Percentiles rank a stretch among this genome's conserved stretches.
Evolutionary conservation across 2,797 vertebrate species (phyloP).

Genomic region (Pelodytes ibericus): DNA sequence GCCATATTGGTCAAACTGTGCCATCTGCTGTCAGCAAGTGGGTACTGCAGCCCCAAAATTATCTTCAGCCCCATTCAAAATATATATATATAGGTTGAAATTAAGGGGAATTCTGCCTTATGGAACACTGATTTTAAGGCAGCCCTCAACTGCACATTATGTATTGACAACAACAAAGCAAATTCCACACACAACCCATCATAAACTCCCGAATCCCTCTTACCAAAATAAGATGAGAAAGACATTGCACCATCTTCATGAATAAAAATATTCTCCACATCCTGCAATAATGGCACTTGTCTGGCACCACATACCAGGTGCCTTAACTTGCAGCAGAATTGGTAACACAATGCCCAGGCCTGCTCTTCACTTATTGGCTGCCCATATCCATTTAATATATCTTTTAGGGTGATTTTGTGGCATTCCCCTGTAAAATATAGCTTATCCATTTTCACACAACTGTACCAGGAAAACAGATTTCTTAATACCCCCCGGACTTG

Average conservation of each 20-base stretch:
- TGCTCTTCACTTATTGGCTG: slow-evolving; percentile 73
- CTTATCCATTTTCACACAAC: slow-evolving; percentile 34
- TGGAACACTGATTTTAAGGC: too few species aligned
- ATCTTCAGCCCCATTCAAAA: too few species aligned
- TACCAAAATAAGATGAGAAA: slow-evolving; percentile 51
- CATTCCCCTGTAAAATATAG: not conserved
- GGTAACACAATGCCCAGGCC: slow-evolving; percentile 77
- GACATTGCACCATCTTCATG: slow-evolving; percentile 67
- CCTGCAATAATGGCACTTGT: slow-evolving; percentile 54
- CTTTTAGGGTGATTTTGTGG: slow-evolving; percentile 62
- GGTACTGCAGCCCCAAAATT: too few species aligned
- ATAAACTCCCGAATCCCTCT: too few species aligned
- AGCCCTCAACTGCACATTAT: too few species aligned
- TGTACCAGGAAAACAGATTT: rapidly evolving
- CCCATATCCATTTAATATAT: slow-evolving; percentile 66
- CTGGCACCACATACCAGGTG: slow-evolving; percentile 19
- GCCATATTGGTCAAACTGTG: too few species aligned
- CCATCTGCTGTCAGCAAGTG: too few species aligned
- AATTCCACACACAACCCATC: too few species aligned
- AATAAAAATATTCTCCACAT: slow-evolving; percentile 63
- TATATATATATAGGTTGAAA: too few species aligned
- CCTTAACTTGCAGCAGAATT: slow-evolving; percentile 65
- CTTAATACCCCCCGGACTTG: not conserved
- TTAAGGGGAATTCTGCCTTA: too few species aligned
- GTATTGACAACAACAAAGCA: too few species aligned